These are phyloP conservation scores for Polymixis flavicincta DNA, from an alignment of 2,888 invertebrate genomes.

Conservation along the genomic window DNA sequence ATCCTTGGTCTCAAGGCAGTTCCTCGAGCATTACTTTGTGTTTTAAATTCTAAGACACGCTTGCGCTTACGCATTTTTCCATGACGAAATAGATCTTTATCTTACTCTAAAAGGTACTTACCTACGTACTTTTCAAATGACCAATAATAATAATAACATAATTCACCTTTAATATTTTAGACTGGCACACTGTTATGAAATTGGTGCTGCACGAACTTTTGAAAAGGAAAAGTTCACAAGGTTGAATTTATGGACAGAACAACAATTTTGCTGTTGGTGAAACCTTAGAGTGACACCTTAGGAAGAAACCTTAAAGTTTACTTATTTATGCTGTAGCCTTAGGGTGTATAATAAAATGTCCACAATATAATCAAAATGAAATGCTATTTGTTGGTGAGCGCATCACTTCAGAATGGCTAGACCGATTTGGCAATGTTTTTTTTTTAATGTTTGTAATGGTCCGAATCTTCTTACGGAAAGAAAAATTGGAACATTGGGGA, in stretches of 20 bases:
- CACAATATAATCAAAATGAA: no score
- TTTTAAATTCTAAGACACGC: constrained; percentile 30
- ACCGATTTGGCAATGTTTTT: no score
- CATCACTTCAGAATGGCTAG: no score
- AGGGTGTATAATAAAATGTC: neutral
- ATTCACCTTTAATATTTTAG: neutral
- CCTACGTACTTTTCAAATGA: neutral
- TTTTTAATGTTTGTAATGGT: no score
- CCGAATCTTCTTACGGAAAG: no score
- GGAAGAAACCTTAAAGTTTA: neutral
- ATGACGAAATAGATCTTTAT: constrained; percentile 53
- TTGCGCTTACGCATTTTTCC: constrained; percentile 40
- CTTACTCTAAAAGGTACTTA: constrained; percentile 14
- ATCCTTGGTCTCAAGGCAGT: constrained; percentile 55
- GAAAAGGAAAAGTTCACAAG: neutral
- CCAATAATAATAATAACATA: constrained; percentile 15
- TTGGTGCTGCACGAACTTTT: neutral
- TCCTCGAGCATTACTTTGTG: constrained; percentile 38
- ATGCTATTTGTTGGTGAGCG: no score
- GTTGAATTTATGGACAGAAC: neutral
- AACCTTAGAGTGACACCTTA: neutral
- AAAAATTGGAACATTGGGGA: no score
- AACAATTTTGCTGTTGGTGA: neutral
- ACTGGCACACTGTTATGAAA: neutral
- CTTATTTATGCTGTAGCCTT: neutral